Evolutionary conservation across 2,888 invertebrate genomes (phyloP).

Genomic region (Norana najaformis): DNA sequence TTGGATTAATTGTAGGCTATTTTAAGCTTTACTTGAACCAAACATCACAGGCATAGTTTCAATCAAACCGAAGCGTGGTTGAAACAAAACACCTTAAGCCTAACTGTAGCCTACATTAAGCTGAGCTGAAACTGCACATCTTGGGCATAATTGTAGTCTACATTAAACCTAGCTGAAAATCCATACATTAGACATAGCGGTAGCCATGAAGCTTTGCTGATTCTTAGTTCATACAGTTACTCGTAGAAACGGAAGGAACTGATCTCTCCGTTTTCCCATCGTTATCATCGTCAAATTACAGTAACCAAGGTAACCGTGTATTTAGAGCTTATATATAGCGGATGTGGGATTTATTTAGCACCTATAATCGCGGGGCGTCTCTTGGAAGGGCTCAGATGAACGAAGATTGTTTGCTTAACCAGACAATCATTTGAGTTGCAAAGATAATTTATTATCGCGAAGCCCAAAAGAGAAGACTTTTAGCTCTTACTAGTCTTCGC

Average conservation of each 20-base stretch:
- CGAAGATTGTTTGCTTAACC: neutral
- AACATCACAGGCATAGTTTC: too few relatives aligned
- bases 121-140: too few relatives aligned
- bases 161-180: too few relatives aligned
- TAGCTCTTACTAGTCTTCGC: neutral
- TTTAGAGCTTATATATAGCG: neutral
- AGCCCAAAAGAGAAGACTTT: neutral
- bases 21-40: too few relatives aligned
- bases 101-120: too few relatives aligned
- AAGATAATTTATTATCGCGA: neutral
- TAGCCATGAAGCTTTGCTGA: neutral
- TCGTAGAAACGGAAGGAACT: neutral
- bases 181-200: neutral
- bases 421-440: neutral
- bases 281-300: neutral
- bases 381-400: neutral
- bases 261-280: neutral
- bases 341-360: neutral
- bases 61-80: too few relatives aligned
- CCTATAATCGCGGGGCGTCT: neutral
- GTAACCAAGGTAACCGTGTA: neutral
- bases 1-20: too few relatives aligned
- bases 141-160: too few relatives aligned
- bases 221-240: neutral
- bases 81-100: too few relatives aligned